Conservation (phyloP, 2,888 invertebrate species). For the Cephus rjabovi region DNA sequence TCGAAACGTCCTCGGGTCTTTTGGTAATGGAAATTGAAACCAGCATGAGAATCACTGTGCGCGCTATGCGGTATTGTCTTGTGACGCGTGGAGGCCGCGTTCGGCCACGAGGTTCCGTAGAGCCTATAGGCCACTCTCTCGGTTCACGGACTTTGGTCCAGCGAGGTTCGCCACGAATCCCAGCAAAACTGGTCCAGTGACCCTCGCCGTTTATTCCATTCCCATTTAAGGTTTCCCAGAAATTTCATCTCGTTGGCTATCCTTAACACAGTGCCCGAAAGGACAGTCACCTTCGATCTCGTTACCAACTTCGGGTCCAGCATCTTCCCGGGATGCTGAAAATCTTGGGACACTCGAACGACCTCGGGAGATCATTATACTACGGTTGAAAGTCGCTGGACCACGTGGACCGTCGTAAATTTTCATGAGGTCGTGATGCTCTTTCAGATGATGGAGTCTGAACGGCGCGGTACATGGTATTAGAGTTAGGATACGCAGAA, state of each 20-base stretch:
- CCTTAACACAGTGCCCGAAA: neutral
- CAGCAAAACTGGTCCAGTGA: neutral
- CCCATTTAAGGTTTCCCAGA: neutral
- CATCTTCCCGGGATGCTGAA: neutral
- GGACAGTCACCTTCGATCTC: constrained; percentile 16
- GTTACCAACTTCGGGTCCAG: neutral
- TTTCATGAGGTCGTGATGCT: neutral
- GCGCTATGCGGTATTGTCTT: neutral
- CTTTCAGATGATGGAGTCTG: neutral
- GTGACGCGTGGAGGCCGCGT: neutral
- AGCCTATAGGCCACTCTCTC: neutral
- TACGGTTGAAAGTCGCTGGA: neutral
- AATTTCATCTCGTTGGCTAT: neutral
- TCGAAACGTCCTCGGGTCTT: neutral
- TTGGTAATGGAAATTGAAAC: neutral
- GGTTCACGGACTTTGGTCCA: neutral
- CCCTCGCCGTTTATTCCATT: neutral
- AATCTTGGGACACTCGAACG: neutral
- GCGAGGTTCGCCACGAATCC: neutral
- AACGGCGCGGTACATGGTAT: neutral
- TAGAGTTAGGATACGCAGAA: neutral
- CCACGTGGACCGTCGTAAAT: neutral
- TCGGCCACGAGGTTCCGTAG: neutral
- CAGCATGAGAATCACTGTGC: neutral
- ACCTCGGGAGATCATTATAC: neutral